Evolutionary conservation across 2,113 vertebrate genomes (phyloP), one percentile per base, ranked within the genome.

Genomic region (Alces alces): DNA sequence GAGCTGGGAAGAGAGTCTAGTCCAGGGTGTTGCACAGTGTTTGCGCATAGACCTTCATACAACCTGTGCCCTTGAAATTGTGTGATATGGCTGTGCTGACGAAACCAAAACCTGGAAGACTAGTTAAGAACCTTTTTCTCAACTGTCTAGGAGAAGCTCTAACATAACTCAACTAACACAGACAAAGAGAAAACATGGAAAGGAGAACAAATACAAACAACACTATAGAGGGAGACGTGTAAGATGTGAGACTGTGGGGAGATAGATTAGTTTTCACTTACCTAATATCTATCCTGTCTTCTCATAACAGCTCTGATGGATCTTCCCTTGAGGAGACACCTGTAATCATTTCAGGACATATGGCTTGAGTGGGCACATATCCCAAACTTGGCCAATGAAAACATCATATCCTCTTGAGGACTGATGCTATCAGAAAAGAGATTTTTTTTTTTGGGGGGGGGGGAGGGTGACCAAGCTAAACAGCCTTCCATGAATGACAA

Each of bases 201-300:
- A 36, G 55, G 3, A 52, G 15, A 78, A 30, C 3, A 55, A 73
- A 79, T 1, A 6, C 11, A 39, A 85, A 54, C 19, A 14, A 30
- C 2, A 19, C 10, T 55, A 1, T 17, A 15, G 52, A 55, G n/a
- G 27, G 50, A 86, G 28, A 27, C 13, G 3, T 5, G 17, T 7
- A n/a, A 50, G 17, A 28, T 2, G 0, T 39, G n/a, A 73, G 66
- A 39, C 66, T 0, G 0, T 30, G 23, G 8, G 66, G 17, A 19
- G 36, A 12, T 23, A 14, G 13, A 16, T 0, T 39, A 3, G 86
- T 57, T n/a, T 52, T 1, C 7, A 7, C 10, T 58, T 57, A 3
- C 4, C 25, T 94, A 6, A 25, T 36, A 79, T 50, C 33, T 17
- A 39, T 8, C 13, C 6, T 10, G 2, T n/a, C 47, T 30, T 43